These are phyloP conservation scores for Cotesia congregata DNA, from an alignment of 2,888 invertebrate genomes.

Conservation along the genomic window DNA sequence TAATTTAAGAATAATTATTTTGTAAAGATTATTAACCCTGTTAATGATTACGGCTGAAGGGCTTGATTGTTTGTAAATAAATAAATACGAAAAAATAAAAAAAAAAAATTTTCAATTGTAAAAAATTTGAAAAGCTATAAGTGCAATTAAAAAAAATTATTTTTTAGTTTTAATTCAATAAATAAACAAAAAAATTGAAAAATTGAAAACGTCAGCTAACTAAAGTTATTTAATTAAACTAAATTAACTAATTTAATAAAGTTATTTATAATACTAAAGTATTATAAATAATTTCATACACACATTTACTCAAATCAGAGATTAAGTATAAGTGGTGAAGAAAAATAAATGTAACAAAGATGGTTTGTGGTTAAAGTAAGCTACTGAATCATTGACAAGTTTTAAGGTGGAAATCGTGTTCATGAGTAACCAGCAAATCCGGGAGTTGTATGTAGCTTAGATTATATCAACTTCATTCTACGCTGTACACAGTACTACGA, in stretches of 20 bases:
- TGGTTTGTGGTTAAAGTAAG: constrained; percentile 50
- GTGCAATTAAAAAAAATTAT: background rate
- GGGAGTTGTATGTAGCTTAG: constrained; percentile 51
- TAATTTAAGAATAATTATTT: too few species aligned
- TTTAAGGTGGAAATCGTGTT: constrained; percentile 66
- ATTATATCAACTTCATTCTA: constrained; percentile 56
- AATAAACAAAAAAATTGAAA: too few species aligned
- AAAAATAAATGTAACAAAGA: background rate
- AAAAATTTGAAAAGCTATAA: too few species aligned
- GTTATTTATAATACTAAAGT: too few species aligned
- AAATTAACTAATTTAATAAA: too few species aligned
- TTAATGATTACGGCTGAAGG: too few species aligned
- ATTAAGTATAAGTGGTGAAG: background rate
- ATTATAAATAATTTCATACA: background rate
- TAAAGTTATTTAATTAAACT: too few species aligned
- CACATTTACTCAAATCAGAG: background rate
- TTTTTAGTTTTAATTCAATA: too few species aligned
- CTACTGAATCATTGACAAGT: constrained; percentile 62
- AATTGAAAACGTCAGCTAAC: too few species aligned
- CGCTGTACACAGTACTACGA: background rate
- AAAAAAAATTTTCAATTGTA: background rate
- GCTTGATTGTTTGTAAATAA: too few species aligned
- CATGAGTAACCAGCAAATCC: constrained; percentile 44
- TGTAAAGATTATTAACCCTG: too few species aligned
- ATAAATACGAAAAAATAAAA: background rate